Conservation (phyloP, 2,797 vertebrate genomes). For the Megalops cyprinoides region DNA sequence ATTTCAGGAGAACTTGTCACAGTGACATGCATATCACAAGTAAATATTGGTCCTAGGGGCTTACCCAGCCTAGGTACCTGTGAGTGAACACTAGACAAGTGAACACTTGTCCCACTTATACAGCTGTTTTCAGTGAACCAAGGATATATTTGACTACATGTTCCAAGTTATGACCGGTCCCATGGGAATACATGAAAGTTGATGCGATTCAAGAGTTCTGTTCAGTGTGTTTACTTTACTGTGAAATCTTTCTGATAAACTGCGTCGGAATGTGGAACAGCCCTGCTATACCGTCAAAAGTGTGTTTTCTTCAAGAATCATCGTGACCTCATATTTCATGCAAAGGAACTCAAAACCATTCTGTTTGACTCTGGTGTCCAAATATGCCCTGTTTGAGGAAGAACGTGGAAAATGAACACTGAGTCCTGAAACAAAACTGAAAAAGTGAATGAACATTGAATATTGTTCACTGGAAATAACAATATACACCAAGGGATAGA, state of each 20-base stretch:
- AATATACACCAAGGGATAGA: not conserved
- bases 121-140: too few species aligned
- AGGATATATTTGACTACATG: too few species aligned
- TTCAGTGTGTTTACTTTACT: not conserved
- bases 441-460: not conserved
- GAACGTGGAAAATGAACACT: not conserved
- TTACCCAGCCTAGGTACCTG: not conserved
- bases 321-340: slow-evolving; percentile 36
- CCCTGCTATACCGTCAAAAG: not conserved
- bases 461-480: not conserved
- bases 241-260: not conserved
- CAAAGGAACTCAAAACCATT: slow-evolving; percentile 19
- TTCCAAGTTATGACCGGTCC: too few species aligned
- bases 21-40: not conserved
- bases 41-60: not conserved
- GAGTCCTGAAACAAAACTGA: not conserved
- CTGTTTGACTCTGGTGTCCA: not conserved
- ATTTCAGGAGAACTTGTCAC: too few species aligned
- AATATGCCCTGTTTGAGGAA: slow-evolving; percentile 16
- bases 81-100: too few species aligned
- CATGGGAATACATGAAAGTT: too few species aligned
- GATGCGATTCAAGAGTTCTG: too few species aligned
- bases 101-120: not conserved
- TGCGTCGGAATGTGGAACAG: not conserved
- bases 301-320: slow-evolving; percentile 31